Percentiles rank a stretch among this genome's conserved stretches.
phyloP scores from a whole-genome alignment of 92 coral and sea anemone species.

The Hydrozoanthus gracilis region DNA sequence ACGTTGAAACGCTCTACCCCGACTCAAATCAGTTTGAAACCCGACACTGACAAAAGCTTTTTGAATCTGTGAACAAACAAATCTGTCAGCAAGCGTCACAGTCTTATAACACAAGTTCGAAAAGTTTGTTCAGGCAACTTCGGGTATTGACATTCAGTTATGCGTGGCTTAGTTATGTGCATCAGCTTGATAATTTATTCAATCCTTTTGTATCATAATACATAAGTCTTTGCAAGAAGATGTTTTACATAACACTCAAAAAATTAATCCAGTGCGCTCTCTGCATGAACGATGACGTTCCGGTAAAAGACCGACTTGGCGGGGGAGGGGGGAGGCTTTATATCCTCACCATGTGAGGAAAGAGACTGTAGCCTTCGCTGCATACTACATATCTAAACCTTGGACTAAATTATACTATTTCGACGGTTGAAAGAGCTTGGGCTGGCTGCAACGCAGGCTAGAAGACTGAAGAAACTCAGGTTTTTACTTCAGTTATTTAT shows the following conservation, averaged over 20 bases:
- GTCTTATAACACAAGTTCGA: neutral
- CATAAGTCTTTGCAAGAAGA: neutral
- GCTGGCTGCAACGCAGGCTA: too few species aligned
- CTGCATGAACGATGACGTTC: too few species aligned
- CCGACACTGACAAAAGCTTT: conserved; percentile 3
- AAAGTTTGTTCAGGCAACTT: conserved; percentile 34
- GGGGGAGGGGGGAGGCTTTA: too few species aligned
- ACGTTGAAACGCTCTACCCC: neutral
- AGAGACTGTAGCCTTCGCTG: too few species aligned
- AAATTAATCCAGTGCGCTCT: too few species aligned
- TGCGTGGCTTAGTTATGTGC: conserved; percentile 4
- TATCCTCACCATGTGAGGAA: too few species aligned
- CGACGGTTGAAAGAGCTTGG: too few species aligned
- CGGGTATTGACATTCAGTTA: conserved; percentile 30
- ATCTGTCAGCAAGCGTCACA: conserved; percentile 50
- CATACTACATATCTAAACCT: too few species aligned
- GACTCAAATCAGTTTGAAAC: conserved; percentile 29
- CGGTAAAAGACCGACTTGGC: too few species aligned
- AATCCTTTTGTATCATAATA: neutral
- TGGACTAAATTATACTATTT: too few species aligned
- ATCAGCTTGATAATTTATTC: neutral
- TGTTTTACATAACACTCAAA: conserved; percentile 1
- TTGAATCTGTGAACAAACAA: conserved; percentile 25
- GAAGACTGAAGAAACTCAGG: too few species aligned
- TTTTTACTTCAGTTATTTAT: too few species aligned